A percentile compares a stretch with the other conserved stretches of the same genome.
Conservation (phyloP, 2,797 vertebrate species). For the Sebastes diploproa region DNA sequence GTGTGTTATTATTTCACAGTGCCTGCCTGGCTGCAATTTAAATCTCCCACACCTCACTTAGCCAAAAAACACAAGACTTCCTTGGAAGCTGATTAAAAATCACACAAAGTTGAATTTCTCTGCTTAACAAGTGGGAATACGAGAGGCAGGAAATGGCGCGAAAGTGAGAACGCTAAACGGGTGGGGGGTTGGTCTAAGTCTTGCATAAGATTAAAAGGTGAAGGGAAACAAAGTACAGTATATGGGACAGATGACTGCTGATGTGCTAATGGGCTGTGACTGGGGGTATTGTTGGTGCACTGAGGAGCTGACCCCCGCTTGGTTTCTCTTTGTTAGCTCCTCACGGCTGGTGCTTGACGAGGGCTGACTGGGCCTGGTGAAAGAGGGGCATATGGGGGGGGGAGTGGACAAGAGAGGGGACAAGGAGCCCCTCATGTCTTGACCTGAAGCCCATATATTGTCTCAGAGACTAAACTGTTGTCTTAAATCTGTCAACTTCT, state of each 20-base stretch:
- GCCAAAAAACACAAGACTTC: conserved; percentile 51
- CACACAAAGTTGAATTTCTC: conserved; percentile 17
- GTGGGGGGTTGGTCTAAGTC: conserved; percentile 25
- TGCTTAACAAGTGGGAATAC: conserved; percentile 24
- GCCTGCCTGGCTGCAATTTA: conserved; percentile 42
- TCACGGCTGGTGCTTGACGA: conserved; percentile 32
- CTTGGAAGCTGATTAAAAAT: conserved; percentile 34
- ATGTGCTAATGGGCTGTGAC: conserved; percentile 69
- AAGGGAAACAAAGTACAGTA: conserved; percentile 51
- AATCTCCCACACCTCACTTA: background rate
- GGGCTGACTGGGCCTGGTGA: conserved; percentile 38
- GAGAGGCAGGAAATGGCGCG: conserved; percentile 52
- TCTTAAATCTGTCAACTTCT: conserved; percentile 41
- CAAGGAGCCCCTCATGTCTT: conserved; percentile 47
- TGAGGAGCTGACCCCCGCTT: conserved; percentile 49
- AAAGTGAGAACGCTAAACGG: conserved; percentile 36
- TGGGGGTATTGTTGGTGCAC: conserved; percentile 57
- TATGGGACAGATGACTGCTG: conserved; percentile 53
- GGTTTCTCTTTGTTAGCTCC: conserved; percentile 62
- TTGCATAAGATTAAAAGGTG: conserved; percentile 32
- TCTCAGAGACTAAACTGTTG: conserved; percentile 42
- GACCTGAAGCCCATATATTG: conserved; percentile 48
- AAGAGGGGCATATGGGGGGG: conserved; percentile 19
- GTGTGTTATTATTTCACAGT: background rate
- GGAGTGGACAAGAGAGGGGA: conserved; percentile 24